Evolutionary conservation across 2,797 vertebrate genomes (phyloP), one percentile per base, ranked within the genome.

Genomic region (Setipinna tenuifilis): DNA sequence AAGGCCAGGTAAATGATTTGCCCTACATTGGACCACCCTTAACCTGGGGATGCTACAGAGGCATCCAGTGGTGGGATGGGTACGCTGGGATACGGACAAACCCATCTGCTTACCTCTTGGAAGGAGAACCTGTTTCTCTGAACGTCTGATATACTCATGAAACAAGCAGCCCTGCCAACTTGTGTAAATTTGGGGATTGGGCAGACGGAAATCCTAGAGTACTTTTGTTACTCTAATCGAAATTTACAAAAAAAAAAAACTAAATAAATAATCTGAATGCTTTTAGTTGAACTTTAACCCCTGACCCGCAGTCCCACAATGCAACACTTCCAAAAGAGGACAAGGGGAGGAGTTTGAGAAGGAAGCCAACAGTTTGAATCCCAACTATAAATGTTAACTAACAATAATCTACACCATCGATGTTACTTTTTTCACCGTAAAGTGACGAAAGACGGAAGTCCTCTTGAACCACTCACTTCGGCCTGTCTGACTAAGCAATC

Each of bases 1-100:
- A 95, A 96, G 95, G 95, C 95, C 94, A 94, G 92, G 93, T 92
- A 91, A 91, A 93, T 88, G 90, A 93, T 93, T 93, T 91, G 91
- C 94, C 92, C 92, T 92, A 94, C 89, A 85, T 87, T 87, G 91
- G 92, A 92, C 91, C 91, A 90, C 94, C 92, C 89, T 90, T 91
- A 88, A 91, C 91, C 90, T 83, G 90, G 19, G 17, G 35, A 44
- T 44, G 35, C 35, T 19, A 41, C 21, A 41, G 68, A 28, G 58
- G 57, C 50, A 87, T 85, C 84, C 62, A 50, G 41, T 81, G 54
- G 35, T 54, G 83, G 62, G 84, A 75, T 62, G 65, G 44, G 65
- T 25, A 28, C 11, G 48, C 68, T 75, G 31, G 41, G 68, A 7
- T 75, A 41, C 57, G 3, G 0, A 58, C 28, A 31, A 35, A 31